A percentile compares a stretch with the other conserved stretches of the same genome.
These are phyloP conservation scores for Synergus umbraculus DNA, from an alignment of 2,888 invertebrate genomes.

Conservation along the genomic window DNA sequence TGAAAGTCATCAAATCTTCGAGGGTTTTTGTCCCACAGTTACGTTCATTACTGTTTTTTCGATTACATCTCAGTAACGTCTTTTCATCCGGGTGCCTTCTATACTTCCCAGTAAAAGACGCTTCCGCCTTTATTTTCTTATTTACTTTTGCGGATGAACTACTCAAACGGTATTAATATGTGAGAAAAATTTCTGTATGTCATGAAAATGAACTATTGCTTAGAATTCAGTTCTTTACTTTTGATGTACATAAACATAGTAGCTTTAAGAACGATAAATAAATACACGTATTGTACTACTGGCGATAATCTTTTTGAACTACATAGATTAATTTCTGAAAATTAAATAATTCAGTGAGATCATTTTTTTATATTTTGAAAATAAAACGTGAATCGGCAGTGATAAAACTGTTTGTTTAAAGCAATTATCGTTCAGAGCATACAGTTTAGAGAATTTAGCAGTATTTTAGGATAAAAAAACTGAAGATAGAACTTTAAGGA, in stretches of 20 bases:
- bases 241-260: conserved; percentile 31
- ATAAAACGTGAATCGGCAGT: not conserved
- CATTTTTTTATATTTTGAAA: not conserved
- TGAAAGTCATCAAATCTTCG: not conserved
- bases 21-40: not conserved
- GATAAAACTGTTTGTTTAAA: too few relatives aligned
- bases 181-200: not conserved
- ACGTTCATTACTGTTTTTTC: not conserved
- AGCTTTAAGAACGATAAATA: conserved; percentile 23
- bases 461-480: too few relatives aligned
- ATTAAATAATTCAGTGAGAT: not conserved
- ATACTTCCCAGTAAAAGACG: not conserved
- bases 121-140: conserved; percentile 28
- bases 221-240: conserved; percentile 2
- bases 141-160: not conserved
- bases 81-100: conserved; percentile 13
- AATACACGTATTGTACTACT: conserved; percentile 9
- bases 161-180: conserved; percentile 11
- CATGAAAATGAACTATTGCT: not conserved
- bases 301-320: not conserved
- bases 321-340: not conserved
- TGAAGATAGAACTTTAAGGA: not conserved
- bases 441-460: too few relatives aligned
- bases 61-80: not conserved
- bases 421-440: too few relatives aligned